Evolutionary conservation across 2,888 invertebrate genomes (phyloP).

Genomic region (Limnephilus auricula): DNA sequence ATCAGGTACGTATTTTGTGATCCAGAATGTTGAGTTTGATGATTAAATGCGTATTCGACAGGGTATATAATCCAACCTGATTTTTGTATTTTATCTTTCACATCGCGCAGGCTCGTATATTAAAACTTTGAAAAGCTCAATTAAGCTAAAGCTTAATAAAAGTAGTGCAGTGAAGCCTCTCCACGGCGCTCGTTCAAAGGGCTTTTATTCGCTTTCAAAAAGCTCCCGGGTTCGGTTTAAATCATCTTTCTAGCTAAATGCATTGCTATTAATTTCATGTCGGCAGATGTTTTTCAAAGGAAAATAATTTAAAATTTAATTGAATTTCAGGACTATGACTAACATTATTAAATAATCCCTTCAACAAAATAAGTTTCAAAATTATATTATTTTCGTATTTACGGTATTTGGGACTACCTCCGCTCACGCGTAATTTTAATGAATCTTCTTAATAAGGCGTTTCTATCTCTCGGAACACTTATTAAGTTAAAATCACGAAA

Average conservation of each 20-base stretch:
- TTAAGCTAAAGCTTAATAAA: background rate
- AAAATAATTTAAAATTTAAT: background rate
- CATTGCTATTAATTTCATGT: background rate
- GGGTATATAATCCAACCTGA: background rate
- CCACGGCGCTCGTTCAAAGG: background rate
- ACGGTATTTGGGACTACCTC: background rate
- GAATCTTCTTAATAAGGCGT: background rate
- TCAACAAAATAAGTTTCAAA: background rate
- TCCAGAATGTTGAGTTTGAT: background rate
- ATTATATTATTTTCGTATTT: background rate
- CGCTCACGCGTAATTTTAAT: background rate
- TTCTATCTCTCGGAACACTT: background rate
- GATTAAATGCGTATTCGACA: background rate
- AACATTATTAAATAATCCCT: background rate
- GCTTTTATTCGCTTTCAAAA: slow-evolving; percentile 22
- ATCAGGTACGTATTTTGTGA: background rate
- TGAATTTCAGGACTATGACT: background rate
- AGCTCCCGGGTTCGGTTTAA: background rate
- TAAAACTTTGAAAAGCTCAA: slow-evolving; percentile 20
- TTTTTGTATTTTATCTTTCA: background rate
- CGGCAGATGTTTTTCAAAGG: background rate
- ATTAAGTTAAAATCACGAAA: background rate
- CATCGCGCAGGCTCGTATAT: background rate
- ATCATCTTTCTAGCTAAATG: background rate
- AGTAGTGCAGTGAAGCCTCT: background rate